Base-by-base conservation (phyloP, 2,113 vertebrate species). In the Strigops habroptila region DNA sequence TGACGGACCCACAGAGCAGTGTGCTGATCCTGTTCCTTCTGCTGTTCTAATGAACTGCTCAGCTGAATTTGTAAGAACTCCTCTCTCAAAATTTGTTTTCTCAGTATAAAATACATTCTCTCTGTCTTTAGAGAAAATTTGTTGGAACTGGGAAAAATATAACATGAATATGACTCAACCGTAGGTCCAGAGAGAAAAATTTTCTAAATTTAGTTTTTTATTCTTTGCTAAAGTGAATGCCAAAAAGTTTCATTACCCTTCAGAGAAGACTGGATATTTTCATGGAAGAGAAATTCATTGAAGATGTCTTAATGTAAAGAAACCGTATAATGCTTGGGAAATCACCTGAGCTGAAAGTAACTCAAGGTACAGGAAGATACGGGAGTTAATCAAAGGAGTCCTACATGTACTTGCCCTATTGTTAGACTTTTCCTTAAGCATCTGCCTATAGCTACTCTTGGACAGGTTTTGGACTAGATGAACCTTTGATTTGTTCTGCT, bases 1-100 rank as follows among this genome's bases (percentile, higher is more conserved):
- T 88, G 98, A 98, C 0, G 98, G 96, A 5, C 98, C 99, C 44
- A 98, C 80, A 14, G 98, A 99, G 85, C 91, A 80, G 59, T 99
- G 99, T 52, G 96, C 95, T n/a, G 99, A 99, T 82, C 90, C 94
- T n/a, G 9, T 22, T 28, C 69, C 75, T 9, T 27, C 87, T 53
- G 18, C 43, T 33, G 15, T 95, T 65, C 51, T 3, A 2, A 10
- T 12, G 30, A 95, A 96, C 71, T 99, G 98, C 95, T 95, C 91
- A 2, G 7, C 73, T 9, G 70, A 88, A 86, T 49, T 91, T 84
- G 99, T 99, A 96, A 98, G 97, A 69, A 85, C 18, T 8, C 52
- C 33, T 86, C 19, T 70, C 46, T 90, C 68, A 60, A 43, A 60
- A 52, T 70, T 57, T 53, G 9, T 51, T 83, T 79, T 79, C 17